Percentiles rank a stretch among this genome's conserved stretches.
These are phyloP conservation scores for Etheostoma spectabile DNA, from an alignment of 2,113 vertebrate species.

Conservation along the genomic window DNA sequence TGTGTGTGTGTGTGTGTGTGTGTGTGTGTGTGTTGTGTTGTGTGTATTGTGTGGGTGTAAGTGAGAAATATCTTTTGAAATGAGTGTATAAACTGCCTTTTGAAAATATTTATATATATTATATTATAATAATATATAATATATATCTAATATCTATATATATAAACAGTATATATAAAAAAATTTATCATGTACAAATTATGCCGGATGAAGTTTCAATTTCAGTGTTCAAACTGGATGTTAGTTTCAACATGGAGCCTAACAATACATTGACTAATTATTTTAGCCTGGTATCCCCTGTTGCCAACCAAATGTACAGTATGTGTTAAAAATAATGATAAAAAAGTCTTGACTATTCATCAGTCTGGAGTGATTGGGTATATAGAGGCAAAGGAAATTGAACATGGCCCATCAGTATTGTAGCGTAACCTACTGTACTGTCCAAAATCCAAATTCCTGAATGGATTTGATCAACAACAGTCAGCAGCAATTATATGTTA, in stretches of 20 bases:
- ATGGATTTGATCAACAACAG: neutral
- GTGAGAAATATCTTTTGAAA: neutral
- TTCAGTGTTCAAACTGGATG: neutral
- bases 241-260: neutral
- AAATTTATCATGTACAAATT: neutral
- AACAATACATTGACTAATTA: neutral
- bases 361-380: neutral
- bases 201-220: too few relatives aligned
- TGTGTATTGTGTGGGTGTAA: neutral
- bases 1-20: neutral
- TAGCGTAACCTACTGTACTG: neutral
- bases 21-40: neutral
- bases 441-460: neutral
- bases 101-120: too few relatives aligned
- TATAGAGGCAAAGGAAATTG: neutral
- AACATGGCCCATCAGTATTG: neutral
- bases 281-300: neutral
- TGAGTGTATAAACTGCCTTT: too few relatives aligned
- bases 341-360: neutral
- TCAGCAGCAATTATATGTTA: neutral
- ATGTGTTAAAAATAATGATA: neutral
- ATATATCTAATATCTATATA: too few relatives aligned
- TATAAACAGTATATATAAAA: too few relatives aligned
- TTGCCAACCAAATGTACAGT: neutral
- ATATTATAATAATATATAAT: too few relatives aligned